Conservation (phyloP, 2,888 invertebrate genomes). For the Lasioglossum malachurum region DNA sequence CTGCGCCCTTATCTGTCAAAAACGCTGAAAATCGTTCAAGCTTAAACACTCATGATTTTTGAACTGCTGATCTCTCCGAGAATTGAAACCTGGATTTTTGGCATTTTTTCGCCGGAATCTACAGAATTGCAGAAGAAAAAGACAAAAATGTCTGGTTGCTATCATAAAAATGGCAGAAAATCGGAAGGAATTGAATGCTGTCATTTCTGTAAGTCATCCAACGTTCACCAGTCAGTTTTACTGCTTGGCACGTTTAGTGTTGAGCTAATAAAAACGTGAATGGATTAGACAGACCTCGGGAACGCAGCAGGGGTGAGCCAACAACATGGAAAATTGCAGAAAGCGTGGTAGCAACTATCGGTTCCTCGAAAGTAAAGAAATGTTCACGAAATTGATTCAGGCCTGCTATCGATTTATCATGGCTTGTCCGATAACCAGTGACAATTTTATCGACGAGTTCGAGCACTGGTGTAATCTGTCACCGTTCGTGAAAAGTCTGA, state of each 20-base stretch:
- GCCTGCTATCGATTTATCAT: background rate
- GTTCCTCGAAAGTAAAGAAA: background rate
- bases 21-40: no score
- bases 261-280: background rate
- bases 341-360: background rate
- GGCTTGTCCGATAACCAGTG: background rate
- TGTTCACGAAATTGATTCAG: background rate
- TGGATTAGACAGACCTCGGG: background rate
- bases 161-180: background rate
- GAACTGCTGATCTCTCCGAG: no score
- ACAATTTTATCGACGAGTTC: conserved; percentile 1
- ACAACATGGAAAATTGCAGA: background rate
- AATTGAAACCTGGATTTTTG: no score
- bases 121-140: no score
- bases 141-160: no score
- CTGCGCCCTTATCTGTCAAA: no score
- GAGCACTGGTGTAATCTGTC: background rate
- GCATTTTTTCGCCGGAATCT: no score
- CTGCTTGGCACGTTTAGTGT: background rate
- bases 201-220: background rate
- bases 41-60: no score
- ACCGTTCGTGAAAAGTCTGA: background rate
- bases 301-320: background rate
- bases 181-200: background rate
- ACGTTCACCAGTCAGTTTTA: background rate